Percentiles rank a stretch among this genome's conserved stretches.
These are phyloP conservation scores for Hyles vespertilio DNA, from an alignment of 1,140 invertebrate species.

Conservation along the genomic window DNA sequence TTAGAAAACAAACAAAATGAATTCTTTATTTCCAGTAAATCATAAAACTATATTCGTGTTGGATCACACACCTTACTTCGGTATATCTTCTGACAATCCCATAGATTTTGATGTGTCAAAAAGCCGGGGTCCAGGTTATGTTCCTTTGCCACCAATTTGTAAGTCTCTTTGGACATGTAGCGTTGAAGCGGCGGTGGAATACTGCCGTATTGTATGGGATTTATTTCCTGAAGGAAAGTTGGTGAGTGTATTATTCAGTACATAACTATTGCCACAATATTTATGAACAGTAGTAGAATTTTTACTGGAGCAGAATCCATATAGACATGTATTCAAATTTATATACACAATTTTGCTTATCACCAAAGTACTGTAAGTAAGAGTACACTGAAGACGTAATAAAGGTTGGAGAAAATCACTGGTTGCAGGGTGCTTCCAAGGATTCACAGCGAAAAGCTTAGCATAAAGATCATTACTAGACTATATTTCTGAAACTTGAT, in stretches of 20 bases:
- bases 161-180: slow-evolving; percentile 97
- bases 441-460: too few relatives aligned
- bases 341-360: too few relatives aligned
- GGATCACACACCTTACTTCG: slow-evolving; percentile 93
- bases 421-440: too few relatives aligned
- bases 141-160: slow-evolving; percentile 80
- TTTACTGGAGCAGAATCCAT: too few relatives aligned
- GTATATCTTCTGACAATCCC: slow-evolving; percentile 88
- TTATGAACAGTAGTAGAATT: too few relatives aligned
- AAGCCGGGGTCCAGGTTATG: slow-evolving; percentile 81
- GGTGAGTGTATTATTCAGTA: slow-evolving; percentile 68
- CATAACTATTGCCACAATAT: too few relatives aligned
- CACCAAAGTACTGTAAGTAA: too few relatives aligned
- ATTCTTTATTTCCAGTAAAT: slow-evolving; percentile 75
- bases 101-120: slow-evolving; percentile 93
- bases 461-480: too few relatives aligned
- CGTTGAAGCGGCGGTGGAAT: slow-evolving; percentile 95
- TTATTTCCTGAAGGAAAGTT: slow-evolving; percentile 92
- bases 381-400: too few relatives aligned
- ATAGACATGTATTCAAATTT: too few relatives aligned
- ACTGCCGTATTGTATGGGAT: slow-evolving; percentile 97
- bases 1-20: slow-evolving; percentile 3
- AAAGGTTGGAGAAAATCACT: too few relatives aligned
- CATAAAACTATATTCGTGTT: slow-evolving; percentile 97
- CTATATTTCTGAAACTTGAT: too few relatives aligned